Conservation (phyloP, 1,140 invertebrate genomes). For the Hormaphis cornu region DNA sequence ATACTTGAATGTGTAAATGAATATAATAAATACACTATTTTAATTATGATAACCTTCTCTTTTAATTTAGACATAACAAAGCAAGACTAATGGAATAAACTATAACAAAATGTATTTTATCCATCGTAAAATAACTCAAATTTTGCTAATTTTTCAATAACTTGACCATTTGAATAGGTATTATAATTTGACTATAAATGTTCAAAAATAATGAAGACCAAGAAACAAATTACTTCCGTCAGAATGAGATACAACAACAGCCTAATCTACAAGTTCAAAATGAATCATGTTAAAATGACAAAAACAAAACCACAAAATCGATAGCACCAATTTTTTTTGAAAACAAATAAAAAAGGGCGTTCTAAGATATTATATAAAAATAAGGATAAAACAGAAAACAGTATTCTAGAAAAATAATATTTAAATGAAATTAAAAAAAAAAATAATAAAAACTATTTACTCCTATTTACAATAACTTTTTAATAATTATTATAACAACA, state of each 20-base stretch:
- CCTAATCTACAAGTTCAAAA: not conserved
- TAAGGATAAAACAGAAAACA: not conserved
- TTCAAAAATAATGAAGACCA: not conserved
- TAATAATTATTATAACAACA: conserved; percentile 3
- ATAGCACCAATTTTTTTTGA: conserved; percentile 20
- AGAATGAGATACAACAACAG: not conserved
- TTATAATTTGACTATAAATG: not conserved
- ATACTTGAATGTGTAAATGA: not conserved
- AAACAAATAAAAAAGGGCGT: conserved; percentile 2
- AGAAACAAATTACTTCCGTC: not conserved
- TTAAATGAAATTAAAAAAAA: not conserved
- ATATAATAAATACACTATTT: not conserved
- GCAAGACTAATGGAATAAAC: not conserved
- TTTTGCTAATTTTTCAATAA: conserved; percentile 16
- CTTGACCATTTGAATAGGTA: not conserved
- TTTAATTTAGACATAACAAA: not conserved
- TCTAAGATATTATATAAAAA: not conserved
- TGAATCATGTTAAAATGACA: not conserved
- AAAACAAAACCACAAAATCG: not conserved
- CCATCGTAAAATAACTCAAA: not conserved
- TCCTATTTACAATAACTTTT: not conserved
- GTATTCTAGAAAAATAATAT: not conserved
- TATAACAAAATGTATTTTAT: conserved; percentile 4
- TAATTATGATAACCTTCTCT: not conserved
- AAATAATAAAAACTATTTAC: not conserved